Conservation (phyloP, 2,888 invertebrate species). For the Heliconius ethilla region DNA sequence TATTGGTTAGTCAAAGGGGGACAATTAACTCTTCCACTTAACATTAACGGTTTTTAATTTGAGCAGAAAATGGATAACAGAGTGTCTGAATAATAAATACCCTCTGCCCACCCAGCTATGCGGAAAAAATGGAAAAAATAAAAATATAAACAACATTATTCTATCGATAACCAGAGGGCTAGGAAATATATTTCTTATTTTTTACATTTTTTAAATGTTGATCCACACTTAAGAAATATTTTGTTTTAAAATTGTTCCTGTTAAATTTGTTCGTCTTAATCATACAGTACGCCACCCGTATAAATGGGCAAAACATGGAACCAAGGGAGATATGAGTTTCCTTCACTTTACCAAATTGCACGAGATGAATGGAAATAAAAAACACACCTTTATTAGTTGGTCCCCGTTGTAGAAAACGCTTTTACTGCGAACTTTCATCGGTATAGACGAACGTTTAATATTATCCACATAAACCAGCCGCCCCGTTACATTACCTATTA, state of each 20-base stretch:
- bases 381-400: conserved; percentile 61
- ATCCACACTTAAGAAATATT: no score
- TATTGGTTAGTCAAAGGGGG: no score
- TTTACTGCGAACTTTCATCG: conserved; percentile 60
- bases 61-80: no score
- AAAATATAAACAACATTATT: neutral
- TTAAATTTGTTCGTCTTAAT: neutral
- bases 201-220: no score
- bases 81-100: no score
- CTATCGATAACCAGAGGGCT: neutral
- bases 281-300: neutral
- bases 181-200: neutral
- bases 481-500: conserved; percentile 59
- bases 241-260: no score
- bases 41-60: no score
- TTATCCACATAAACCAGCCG: conserved; percentile 58
- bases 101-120: neutral
- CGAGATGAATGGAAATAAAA: neutral
- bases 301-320: neutral
- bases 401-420: conserved; percentile 67
- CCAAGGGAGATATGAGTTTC: neutral
- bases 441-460: conserved; percentile 62
- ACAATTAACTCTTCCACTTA: no score
- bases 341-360: neutral
- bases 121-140: neutral